Evolutionary conservation across 2,113 vertebrate genomes (phyloP).

Genomic region (Hassar affinis): DNA sequence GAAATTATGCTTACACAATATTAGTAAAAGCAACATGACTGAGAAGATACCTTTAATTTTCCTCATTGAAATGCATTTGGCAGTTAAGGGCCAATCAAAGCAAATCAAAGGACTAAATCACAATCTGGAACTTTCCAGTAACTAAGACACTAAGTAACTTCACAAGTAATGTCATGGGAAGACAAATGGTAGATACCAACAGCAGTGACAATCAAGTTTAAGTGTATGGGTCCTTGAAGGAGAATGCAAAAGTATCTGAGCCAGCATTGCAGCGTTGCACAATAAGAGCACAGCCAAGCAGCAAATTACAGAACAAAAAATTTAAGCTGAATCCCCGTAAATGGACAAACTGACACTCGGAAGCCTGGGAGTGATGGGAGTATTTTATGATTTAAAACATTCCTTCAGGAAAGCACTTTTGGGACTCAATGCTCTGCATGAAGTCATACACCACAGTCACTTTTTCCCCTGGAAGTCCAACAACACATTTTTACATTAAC

Average conservation of each 20-base stretch:
- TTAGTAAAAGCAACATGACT: background rate
- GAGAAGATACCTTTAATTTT: background rate
- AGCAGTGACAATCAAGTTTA: background rate
- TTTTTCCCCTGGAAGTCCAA: background rate
- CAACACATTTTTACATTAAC: slow-evolving; percentile 6
- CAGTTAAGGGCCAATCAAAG: background rate
- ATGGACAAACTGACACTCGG: background rate
- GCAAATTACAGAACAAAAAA: background rate
- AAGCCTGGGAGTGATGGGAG: background rate
- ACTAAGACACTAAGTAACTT: background rate
- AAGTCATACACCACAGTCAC: background rate
- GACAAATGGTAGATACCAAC: background rate
- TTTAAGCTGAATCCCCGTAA: background rate
- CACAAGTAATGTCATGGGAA: background rate
- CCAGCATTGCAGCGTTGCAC: background rate
- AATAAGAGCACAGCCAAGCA: background rate
- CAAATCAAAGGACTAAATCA: no score
- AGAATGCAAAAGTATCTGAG: background rate
- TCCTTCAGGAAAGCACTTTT: background rate
- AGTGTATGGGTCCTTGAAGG: background rate
- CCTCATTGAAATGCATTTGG: background rate
- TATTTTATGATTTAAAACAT: background rate
- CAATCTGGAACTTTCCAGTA: no score
- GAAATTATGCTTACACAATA: background rate
- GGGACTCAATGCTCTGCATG: background rate